Percentiles rank a stretch among this genome's conserved stretches.
Evolutionary conservation across 2,888 invertebrate genomes (phyloP).

Genomic region (Agriopis marginaria): DNA sequence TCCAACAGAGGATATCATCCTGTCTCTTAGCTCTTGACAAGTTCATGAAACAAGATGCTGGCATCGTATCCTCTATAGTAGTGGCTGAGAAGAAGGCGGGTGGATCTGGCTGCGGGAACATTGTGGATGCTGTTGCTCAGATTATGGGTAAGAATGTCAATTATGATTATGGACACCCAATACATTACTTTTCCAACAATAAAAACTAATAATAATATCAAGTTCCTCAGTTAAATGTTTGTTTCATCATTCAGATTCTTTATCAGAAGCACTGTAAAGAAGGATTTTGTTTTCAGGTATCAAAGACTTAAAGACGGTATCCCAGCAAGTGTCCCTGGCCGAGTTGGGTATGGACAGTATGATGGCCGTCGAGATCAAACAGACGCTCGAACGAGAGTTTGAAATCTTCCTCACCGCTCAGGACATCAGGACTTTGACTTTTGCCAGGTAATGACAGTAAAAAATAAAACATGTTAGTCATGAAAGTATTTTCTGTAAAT

Average conservation of each 20-base stretch:
- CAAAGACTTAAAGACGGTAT: slow-evolving; percentile 89
- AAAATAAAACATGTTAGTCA: neutral
- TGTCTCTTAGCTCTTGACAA: slow-evolving; percentile 91
- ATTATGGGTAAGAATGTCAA: slow-evolving; percentile 83
- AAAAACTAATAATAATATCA: neutral
- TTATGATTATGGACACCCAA: neutral
- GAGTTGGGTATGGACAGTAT: slow-evolving; percentile 99
- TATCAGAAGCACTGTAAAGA: neutral
- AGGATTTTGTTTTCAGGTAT: slow-evolving; percentile 74
- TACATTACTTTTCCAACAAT: neutral
- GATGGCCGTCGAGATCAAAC: slow-evolving; percentile 98
- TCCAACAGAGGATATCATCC: slow-evolving; percentile 94
- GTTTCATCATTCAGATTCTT: neutral
- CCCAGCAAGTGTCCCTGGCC: slow-evolving; percentile 91
- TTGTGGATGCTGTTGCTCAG: slow-evolving; percentile 91
- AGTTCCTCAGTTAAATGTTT: neutral
- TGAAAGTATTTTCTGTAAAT: neutral
- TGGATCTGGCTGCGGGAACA: slow-evolving; percentile 87
- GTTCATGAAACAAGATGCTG: slow-evolving; percentile 89
- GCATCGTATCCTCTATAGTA: slow-evolving; percentile 93
- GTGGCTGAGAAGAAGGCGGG: slow-evolving; percentile 93
- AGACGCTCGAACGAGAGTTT: slow-evolving; percentile 95
- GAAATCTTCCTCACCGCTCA: slow-evolving; percentile 94
- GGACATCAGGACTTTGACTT: slow-evolving; percentile 93
- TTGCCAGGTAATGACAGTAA: slow-evolving; percentile 85